Conservation (phyloP, 2,113 vertebrate genomes). For the Pogonocichla stellata region DNA sequence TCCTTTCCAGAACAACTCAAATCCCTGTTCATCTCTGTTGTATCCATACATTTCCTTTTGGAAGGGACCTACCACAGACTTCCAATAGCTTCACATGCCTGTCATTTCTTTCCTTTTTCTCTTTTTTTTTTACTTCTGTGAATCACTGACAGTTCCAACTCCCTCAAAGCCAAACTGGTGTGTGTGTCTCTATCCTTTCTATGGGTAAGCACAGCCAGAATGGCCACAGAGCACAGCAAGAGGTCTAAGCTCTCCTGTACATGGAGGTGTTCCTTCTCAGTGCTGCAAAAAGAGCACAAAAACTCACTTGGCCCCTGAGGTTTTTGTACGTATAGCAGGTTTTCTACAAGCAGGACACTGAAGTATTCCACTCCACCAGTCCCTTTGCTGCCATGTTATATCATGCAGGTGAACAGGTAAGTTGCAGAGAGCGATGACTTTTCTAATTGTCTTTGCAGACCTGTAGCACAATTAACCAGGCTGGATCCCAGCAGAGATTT, state of each 20-base stretch:
- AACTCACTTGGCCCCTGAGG: background rate
- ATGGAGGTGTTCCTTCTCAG: background rate
- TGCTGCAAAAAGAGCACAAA: background rate
- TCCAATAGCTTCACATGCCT: background rate
- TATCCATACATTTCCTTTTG: background rate
- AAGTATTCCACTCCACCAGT: background rate
- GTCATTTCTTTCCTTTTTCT: background rate
- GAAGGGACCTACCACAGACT: background rate
- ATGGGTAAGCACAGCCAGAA: fast-evolving
- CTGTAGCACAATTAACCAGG: background rate
- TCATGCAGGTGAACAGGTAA: background rate
- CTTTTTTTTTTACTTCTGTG: background rate
- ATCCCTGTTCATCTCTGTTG: background rate
- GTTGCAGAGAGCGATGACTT: background rate
- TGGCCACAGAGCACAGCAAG: fast-evolving
- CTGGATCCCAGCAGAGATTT: background rate
- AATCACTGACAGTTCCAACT: background rate
- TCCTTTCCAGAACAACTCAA: background rate
- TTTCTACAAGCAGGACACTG: background rate
- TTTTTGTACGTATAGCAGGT: background rate
- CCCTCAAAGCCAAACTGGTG: background rate
- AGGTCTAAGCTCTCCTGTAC: background rate
- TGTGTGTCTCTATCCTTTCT: fast-evolving
- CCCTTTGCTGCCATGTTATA: background rate
- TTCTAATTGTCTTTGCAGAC: background rate